Percentiles rank a stretch among this genome's conserved stretches.
These are phyloP conservation scores for Centropyge bicolor DNA, from an alignment of 2,797 vertebrate genomes.

Conservation along the genomic window DNA sequence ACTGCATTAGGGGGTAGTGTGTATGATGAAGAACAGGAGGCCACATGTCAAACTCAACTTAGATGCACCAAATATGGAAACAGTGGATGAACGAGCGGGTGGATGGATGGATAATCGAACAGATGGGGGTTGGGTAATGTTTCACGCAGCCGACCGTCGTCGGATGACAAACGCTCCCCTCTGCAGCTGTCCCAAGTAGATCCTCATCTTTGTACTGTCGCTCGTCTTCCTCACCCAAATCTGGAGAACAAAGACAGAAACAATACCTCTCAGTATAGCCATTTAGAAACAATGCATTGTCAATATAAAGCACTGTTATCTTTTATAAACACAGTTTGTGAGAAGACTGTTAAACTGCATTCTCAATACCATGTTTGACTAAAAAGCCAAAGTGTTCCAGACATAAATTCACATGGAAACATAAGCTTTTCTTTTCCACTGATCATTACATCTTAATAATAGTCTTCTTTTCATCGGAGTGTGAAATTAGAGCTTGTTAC, in stretches of 20 bases:
- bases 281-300: not conserved
- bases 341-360: not conserved
- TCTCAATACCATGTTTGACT: no score
- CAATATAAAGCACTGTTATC: not conserved
- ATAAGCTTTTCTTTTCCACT: not conserved
- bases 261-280: slow-evolving; percentile 3
- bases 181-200: slow-evolving; percentile 98
- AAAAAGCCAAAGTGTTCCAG: not conserved
- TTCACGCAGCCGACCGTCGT: slow-evolving; percentile 95
- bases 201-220: slow-evolving; percentile 99
- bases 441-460: not conserved
- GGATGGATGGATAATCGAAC: slow-evolving; percentile 38
- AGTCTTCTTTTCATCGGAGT: not conserved
- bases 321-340: not conserved
- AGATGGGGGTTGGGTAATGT: slow-evolving; percentile 35
- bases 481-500: not conserved
- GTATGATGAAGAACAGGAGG: slow-evolving; percentile 26
- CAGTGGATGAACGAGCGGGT: slow-evolving; percentile 2
- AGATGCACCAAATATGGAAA: slow-evolving; percentile 21
- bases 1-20: not conserved
- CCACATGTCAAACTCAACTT: slow-evolving; percentile 32
- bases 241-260: slow-evolving; percentile 75
- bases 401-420: not conserved
- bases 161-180: slow-evolving; percentile 98
- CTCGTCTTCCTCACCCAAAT: slow-evolving; percentile 99